A percentile compares a stretch with the other conserved stretches of the same genome.
Evolutionary conservation across 2,797 vertebrate genomes (phyloP).

Genomic region (Pseudocheirus occidentalis): DNA sequence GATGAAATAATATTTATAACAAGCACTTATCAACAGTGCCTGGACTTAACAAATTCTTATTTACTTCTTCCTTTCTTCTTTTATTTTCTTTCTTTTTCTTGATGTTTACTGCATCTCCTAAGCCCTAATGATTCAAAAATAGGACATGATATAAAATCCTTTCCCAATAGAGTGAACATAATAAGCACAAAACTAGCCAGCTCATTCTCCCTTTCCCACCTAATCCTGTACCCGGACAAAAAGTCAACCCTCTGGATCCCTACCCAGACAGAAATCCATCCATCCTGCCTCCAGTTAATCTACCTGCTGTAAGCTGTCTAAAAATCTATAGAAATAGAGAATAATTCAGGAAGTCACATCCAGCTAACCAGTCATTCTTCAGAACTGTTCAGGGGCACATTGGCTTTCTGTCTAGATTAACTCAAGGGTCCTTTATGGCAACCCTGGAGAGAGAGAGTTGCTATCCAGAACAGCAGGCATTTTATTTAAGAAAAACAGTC

Average conservation of each 20-base stretch:
- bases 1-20: constrained; percentile 39
- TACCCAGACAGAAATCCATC: constrained; percentile 33
- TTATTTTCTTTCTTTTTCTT: neutral
- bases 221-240: neutral
- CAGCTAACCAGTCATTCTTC: constrained; percentile 30
- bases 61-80: neutral
- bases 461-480: constrained; percentile 48
- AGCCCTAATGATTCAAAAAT: constrained; percentile 15
- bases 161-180: constrained; percentile 27
- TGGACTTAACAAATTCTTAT: neutral
- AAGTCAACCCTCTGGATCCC: constrained; percentile 10
- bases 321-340: neutral
- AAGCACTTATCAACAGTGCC: neutral
- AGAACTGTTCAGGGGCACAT: neutral
- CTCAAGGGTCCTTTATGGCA: neutral
- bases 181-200: neutral
- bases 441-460: constrained; percentile 59
- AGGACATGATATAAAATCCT: neutral
- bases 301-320: constrained; percentile 9
- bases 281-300: constrained; percentile 26
- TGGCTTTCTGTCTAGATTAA: constrained; percentile 11
- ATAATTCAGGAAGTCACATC: constrained; percentile 29
- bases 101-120: constrained; percentile 11
- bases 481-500: constrained; percentile 31
- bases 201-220: constrained; percentile 1